These are phyloP conservation scores for Acanthopagrus latus DNA, from an alignment of 2,797 vertebrate species.

Conservation along the genomic window DNA sequence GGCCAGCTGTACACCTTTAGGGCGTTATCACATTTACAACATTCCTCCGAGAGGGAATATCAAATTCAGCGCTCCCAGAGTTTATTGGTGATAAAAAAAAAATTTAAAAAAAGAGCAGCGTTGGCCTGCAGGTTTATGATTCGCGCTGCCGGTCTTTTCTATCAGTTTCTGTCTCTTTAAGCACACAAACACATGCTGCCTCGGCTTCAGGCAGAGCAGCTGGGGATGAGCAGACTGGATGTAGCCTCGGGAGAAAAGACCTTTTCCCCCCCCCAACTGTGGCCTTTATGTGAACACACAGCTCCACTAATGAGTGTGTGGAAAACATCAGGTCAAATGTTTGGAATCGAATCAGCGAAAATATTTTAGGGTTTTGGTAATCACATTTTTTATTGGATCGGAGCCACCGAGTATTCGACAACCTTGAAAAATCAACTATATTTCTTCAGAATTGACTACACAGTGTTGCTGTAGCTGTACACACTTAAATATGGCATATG, in stretches of 20 bases:
- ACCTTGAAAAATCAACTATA: too few relatives aligned
- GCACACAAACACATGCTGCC: constrained; percentile 17
- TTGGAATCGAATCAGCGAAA: too few relatives aligned
- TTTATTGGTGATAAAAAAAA: constrained; percentile 47
- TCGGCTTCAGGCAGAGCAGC: constrained; percentile 42
- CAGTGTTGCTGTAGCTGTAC: too few relatives aligned
- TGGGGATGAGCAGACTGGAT: constrained; percentile 23
- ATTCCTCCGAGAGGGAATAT: constrained; percentile 48
- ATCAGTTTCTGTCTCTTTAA: constrained; percentile 12
- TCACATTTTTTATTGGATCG: too few relatives aligned
- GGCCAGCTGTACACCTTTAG: constrained; percentile 58
- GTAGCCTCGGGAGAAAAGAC: constrained; percentile 22
- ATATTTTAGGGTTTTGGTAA: too few relatives aligned
- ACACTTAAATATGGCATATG: too few relatives aligned
- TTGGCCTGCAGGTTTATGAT: constrained; percentile 48
- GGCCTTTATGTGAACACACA: constrained; percentile 41
- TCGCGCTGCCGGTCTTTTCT: constrained; percentile 35
- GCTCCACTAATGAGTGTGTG: constrained; percentile 40
- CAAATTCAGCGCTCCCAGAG: constrained; percentile 33
- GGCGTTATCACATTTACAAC: constrained; percentile 36
- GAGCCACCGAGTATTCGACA: too few relatives aligned
- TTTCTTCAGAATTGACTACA: too few relatives aligned
- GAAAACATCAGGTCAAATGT: constrained; percentile 12
- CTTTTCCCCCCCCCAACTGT: constrained; percentile 42
- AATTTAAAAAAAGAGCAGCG: constrained; percentile 48